Base-by-base conservation (phyloP, 1,140 invertebrate species). In the Lasaia peninsularis region DNA sequence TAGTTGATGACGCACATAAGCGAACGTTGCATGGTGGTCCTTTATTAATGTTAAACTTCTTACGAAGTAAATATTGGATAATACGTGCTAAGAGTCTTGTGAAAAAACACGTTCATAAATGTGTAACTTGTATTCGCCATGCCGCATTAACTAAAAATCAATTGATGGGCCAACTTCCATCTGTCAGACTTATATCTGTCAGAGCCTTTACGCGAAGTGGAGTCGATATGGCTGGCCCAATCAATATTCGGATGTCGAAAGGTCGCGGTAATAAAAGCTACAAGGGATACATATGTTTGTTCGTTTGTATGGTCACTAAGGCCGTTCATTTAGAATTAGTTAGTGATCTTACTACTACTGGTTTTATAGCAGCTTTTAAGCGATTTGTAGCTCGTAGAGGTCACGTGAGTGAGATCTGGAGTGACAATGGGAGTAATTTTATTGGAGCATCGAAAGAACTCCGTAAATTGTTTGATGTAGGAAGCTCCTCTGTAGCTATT, bases 1-100 rank as follows among this genome's bases (percentile, higher is more conserved):
- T 63, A 12, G 44, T 63, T 20, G 61, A 51, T 16, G 56, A 67
- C 16, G 62, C 65, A 28, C 65, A 67, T 32, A 34, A 40, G 16
- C 14, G 35, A 9, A 44, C 40, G 7, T 20, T 44, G 14, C 40
- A 44, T 11, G 40, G 40, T 10, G 40, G 18, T 18, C 35, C 35
- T 7, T 40, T 40, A 40, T 40, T 40, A 18, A 40, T 40, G 35
- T 40, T 40, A n/a, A 40, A 40, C 6, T 40, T 40, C 2, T 40
- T 40, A 16, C 35, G 35, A 3, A 40, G 12, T 1, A 40, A 18
- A 18, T 40, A 40, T 16, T 40, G 35, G 35, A 40, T 18, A 40
- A 16, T 67, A 12, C 40, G 40, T 12, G 44, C 31, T 8, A 66
- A 62, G 51, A 44, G 58, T n/a, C 16, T 35, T n/a, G 49, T 50